These are phyloP conservation scores for Drosophila falleni DNA, from an alignment of 2,888 invertebrate genomes.

Conservation along the genomic window DNA sequence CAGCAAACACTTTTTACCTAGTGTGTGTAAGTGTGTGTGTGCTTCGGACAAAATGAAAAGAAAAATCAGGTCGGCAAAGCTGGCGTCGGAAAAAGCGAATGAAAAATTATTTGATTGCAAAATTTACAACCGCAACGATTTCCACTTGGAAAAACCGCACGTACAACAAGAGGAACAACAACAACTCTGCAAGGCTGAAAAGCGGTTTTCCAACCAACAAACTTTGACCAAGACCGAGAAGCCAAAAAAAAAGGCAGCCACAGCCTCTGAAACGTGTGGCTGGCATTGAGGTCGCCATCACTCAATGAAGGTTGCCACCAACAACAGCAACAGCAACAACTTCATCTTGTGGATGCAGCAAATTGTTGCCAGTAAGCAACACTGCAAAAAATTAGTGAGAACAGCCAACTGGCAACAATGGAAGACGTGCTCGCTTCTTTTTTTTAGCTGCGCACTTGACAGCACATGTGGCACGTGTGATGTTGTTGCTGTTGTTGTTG, in stretches of 20 bases:
- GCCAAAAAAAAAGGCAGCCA: conserved; percentile 59
- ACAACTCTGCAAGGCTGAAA: conserved; percentile 48
- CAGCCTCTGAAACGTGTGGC: conserved; percentile 67
- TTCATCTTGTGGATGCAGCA: conserved; percentile 72
- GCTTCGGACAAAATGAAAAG: conserved; percentile 68
- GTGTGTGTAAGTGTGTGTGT: conserved; percentile 2
- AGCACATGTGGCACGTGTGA: conserved; percentile 81
- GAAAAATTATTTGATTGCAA: conserved; percentile 81
- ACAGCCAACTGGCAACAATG: conserved; percentile 57
- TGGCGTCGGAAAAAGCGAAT: conserved; percentile 69
- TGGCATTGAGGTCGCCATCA: conserved; percentile 78
- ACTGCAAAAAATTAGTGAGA: conserved; percentile 52
- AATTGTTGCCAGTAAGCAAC: conserved; percentile 61
- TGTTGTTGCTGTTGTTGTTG: conserved; percentile 37
- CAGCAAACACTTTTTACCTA: conserved; percentile 55
- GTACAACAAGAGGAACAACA: conserved; percentile 50
- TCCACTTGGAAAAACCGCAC: conserved; percentile 67
- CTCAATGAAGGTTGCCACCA: conserved; percentile 62
- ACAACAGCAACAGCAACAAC: conserved; percentile 23
- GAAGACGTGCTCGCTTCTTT: conserved; percentile 51
- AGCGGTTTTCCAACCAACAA: conserved; percentile 55
- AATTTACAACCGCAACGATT: conserved; percentile 80
- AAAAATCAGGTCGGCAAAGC: conserved; percentile 79
- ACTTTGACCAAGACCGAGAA: conserved; percentile 77
- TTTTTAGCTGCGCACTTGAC: conserved; percentile 69